Conservation (phyloP, 2,888 invertebrate species). For the Dynastes grantii region DNA sequence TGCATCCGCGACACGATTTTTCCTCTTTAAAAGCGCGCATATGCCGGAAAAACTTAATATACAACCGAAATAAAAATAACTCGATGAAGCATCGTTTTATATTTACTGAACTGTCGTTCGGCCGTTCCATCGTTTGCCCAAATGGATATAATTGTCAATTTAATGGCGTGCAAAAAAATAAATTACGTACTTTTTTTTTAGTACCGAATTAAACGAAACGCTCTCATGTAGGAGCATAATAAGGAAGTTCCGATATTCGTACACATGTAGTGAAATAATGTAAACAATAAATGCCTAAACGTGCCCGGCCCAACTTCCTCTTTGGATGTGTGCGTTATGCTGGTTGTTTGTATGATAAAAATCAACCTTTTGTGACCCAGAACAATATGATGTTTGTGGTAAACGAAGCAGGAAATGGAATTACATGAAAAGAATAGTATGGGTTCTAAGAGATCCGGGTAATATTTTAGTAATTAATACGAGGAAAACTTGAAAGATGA, state of each 20-base stretch:
- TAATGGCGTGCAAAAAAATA: background rate
- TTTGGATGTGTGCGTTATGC: background rate
- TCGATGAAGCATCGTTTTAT: constrained; percentile 10
- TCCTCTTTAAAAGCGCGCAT: constrained; percentile 2
- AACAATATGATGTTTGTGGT: background rate
- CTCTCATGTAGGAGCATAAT: background rate
- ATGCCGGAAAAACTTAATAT: constrained; percentile 14
- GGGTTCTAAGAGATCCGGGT: background rate
- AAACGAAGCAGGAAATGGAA: constrained; percentile 1
- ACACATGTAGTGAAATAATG: background rate
- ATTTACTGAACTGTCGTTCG: background rate
- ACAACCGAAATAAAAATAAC: constrained; percentile 16
- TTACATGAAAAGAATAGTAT: background rate
- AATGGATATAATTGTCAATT: too few species aligned
- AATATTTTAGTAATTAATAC: background rate
- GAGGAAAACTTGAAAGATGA: background rate
- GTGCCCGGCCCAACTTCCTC: background rate
- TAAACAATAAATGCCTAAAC: constrained; percentile 10
- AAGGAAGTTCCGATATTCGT: background rate
- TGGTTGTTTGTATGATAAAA: constrained; percentile 12
- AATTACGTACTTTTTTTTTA: background rate
- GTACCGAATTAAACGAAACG: background rate
- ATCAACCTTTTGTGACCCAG: constrained; percentile 4
- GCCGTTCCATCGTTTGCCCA: too few species aligned
- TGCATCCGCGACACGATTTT: constrained; percentile 5